These are phyloP conservation scores for Charina bottae DNA, from an alignment of 2,113 vertebrate genomes.

Conservation along the genomic window DNA sequence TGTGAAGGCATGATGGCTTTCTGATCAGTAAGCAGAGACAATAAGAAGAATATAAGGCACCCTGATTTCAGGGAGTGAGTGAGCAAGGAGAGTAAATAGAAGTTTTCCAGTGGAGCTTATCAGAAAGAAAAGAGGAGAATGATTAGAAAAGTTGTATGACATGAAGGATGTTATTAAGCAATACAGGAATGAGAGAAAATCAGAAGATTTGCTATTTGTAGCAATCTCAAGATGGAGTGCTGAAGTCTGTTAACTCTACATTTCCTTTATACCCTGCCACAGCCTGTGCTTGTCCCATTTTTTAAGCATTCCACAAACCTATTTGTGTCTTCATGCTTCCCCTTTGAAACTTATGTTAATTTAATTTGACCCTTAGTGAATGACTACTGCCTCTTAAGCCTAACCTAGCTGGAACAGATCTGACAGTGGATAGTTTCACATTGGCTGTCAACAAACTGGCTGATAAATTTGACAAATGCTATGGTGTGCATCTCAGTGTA, in stretches of 20 bases:
- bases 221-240: not conserved
- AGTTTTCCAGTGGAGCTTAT: not conserved
- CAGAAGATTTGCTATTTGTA: not conserved
- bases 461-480: not conserved
- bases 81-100: not conserved
- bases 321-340: not conserved
- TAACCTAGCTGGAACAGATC: not conserved
- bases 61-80: no score
- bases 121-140: no score
- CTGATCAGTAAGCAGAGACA: no score
- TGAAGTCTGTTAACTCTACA: not conserved
- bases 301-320: not conserved
- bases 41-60: no score
- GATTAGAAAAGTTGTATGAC: no score
- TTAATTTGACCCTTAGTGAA: constrained; percentile 3
- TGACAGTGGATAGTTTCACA: not conserved
- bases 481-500: not conserved
- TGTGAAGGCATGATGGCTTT: no score
- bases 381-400: not conserved
- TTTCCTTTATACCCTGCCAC: not conserved
- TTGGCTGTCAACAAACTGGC: not conserved
- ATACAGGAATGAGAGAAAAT: no score
- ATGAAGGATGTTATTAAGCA: no score
- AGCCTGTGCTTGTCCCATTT: not conserved
- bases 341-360: not conserved